Evolutionary conservation across 2,797 vertebrate genomes (phyloP).

Genomic region (Fratercula arctica): DNA sequence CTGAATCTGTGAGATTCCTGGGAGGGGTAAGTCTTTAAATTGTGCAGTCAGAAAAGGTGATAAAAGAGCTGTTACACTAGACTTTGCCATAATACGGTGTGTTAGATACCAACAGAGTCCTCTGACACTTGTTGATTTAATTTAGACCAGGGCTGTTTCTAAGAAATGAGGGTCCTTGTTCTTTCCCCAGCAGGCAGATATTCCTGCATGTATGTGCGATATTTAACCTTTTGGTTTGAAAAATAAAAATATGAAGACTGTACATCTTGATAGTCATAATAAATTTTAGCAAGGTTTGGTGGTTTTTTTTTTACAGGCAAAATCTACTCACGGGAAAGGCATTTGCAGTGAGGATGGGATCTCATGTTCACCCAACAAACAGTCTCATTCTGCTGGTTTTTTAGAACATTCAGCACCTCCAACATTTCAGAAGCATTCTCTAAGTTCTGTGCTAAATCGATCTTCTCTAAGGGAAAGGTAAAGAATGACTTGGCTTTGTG

Average conservation of each 20-base stretch:
- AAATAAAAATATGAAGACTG: neutral
- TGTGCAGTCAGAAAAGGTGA: neutral
- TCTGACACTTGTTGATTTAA: neutral
- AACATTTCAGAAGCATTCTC: slow-evolving; percentile 67
- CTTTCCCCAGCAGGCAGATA: neutral
- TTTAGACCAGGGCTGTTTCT: neutral
- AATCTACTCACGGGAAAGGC: slow-evolving; percentile 55
- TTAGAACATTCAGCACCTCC: slow-evolving; percentile 62
- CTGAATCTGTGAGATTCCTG: neutral
- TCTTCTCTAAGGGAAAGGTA: slow-evolving; percentile 91
- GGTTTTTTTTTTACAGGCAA: slow-evolving; percentile 60
- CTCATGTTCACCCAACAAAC: slow-evolving; percentile 20
- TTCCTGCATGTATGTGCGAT: neutral
- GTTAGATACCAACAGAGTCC: neutral
- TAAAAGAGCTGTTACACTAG: neutral
- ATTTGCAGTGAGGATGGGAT: slow-evolving; percentile 55
- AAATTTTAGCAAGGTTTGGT: neutral
- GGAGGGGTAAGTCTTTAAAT: neutral
- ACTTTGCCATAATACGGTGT: neutral
- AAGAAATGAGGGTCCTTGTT: neutral
- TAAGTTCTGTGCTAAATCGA: slow-evolving; percentile 77
- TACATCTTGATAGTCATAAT: neutral
- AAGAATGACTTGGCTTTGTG: neutral
- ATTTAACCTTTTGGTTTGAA: neutral
- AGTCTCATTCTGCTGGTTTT: slow-evolving; percentile 17